Evolutionary conservation across 2,113 vertebrate genomes (phyloP).

Genomic region (Rhinoderma darwinii): DNA sequence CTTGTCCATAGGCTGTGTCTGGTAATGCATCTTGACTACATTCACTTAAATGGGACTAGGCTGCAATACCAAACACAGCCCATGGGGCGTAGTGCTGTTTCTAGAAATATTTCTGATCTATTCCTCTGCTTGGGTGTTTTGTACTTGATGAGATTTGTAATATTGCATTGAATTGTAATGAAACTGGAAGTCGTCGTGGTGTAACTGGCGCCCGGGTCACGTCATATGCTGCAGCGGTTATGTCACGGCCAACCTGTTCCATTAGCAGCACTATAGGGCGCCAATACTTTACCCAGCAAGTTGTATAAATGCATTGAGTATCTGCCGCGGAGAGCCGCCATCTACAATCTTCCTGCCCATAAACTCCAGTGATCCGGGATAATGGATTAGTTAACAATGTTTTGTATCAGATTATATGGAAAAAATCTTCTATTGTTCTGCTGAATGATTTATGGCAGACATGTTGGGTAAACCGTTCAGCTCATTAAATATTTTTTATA

Average conservation of each 20-base stretch:
- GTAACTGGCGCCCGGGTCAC: not conserved
- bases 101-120: not conserved
- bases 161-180: not conserved
- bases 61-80: too few relatives aligned
- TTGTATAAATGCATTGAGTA: not conserved
- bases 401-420: not conserved
- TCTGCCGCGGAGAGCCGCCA: not conserved
- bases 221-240: not conserved
- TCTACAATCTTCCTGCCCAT: not conserved
- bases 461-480: not conserved
- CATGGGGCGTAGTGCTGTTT: not conserved
- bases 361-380: not conserved
- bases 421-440: not conserved
- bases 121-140: not conserved
- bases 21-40: too few relatives aligned
- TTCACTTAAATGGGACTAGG: too few relatives aligned
- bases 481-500: conserved; percentile 38
- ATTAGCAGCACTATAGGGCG: not conserved
- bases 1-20: too few relatives aligned
- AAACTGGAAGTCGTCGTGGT: not conserved
- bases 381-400: not conserved
- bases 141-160: not conserved
- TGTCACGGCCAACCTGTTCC: not conserved
- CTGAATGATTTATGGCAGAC: not conserved
- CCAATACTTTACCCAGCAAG: not conserved